Evolutionary conservation across 2,797 vertebrate genomes (phyloP).

Genomic region (Botia kubotai): DNA sequence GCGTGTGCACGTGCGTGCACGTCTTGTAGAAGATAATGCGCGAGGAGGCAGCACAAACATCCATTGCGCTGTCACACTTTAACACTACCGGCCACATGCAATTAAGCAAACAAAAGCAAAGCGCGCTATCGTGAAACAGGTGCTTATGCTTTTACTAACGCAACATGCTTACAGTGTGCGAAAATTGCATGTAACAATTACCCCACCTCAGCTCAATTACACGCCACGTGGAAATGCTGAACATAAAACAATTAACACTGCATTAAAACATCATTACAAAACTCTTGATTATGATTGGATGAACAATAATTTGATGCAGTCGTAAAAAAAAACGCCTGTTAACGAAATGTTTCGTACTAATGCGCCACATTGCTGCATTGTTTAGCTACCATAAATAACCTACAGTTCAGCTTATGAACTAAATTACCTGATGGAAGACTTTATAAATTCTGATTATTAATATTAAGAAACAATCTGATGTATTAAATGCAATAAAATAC

Average conservation of each 20-base stretch:
- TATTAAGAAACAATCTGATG: background rate
- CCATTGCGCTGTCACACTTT: conserved; percentile 39
- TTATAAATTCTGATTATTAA: conserved; percentile 1
- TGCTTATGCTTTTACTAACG: conserved; percentile 15
- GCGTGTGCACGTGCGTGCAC: background rate
- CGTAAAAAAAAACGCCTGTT: background rate
- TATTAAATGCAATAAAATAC: background rate
- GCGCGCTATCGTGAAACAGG: conserved; percentile 24
- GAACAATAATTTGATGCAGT: background rate
- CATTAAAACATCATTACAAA: conserved; percentile 10
- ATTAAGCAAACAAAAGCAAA: conserved; percentile 53
- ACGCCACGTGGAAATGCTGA: background rate
- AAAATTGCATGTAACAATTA: background rate
- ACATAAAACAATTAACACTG: background rate
- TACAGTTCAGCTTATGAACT: background rate
- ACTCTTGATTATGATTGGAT: background rate
- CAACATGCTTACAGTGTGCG: conserved; percentile 34
- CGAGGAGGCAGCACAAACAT: conserved; percentile 26
- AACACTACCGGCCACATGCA: conserved; percentile 29
- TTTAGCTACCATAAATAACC: background rate
- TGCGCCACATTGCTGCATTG: background rate
- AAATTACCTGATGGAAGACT: conserved; percentile 2
- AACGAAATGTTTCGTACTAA: background rate
- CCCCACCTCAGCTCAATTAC: conserved; percentile 18
- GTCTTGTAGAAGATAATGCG: conserved; percentile 22